Evolutionary conservation across 1,140 invertebrate species (phyloP).

Genomic region (Zophobas morio): DNA sequence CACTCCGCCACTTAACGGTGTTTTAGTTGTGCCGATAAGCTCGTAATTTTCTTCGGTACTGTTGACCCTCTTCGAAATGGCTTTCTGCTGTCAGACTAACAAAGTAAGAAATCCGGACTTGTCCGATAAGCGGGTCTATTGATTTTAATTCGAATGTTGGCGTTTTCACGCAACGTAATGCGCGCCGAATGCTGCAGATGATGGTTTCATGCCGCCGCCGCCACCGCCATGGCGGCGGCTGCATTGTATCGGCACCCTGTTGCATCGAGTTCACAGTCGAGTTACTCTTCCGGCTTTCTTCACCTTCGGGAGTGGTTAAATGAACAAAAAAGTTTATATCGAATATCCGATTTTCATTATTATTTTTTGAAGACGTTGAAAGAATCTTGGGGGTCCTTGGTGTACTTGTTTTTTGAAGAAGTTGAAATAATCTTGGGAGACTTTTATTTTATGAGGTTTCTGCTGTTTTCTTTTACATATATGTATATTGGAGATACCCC

Average conservation of each 20-base stretch:
- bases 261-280: not conserved
- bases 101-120: conserved; percentile 29
- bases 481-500: too few species aligned
- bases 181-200: not conserved
- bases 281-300: too few species aligned
- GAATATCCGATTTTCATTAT: too few species aligned
- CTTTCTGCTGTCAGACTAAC: conserved; percentile 24
- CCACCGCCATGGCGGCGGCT: too few species aligned
- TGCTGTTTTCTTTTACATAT: too few species aligned
- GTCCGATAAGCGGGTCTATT: conserved; percentile 6
- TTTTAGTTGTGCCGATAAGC: conserved; percentile 29
- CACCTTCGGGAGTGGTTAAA: too few species aligned
- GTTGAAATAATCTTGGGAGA: too few species aligned
- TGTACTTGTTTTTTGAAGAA: too few species aligned
- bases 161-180: not conserved
- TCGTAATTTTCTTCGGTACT: conserved; percentile 21
- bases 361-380: too few species aligned
- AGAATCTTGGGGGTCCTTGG: too few species aligned
- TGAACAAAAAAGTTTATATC: too few species aligned
- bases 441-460: too few species aligned
- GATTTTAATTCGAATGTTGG: conserved; percentile 11
- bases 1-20: conserved; percentile 9
- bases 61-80: conserved; percentile 29
- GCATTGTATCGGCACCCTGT: not conserved
- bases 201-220: not conserved